Evolutionary conservation across 2,797 vertebrate species (phyloP), one percentile per base, ranked within the genome.

Genomic region (Crypturellus tataupa): DNA sequence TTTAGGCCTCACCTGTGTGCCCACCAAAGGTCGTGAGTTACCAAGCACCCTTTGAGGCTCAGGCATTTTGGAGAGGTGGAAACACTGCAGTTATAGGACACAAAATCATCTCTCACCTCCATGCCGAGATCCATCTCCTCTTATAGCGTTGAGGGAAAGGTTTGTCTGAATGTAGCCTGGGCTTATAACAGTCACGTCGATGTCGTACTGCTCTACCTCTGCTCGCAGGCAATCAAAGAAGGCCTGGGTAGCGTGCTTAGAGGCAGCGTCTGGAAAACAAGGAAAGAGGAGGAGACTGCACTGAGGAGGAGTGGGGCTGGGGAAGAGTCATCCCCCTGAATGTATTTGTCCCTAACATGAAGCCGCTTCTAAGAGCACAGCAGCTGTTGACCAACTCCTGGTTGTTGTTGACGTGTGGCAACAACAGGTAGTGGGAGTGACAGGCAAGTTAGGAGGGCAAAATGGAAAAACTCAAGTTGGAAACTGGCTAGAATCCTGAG

Each of bases 221-320:
- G 99, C 99, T 40, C 99, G 97, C 19, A 99, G 97, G 35, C 99
- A 99, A 96, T 99, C 99, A 31, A 99, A 99, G 97, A 99, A 99
- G 10, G 99, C 99, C 97, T 99, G 99, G 31, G 98, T 99, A 23
- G 99, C 99, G 0, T 99, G 99, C 84, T 99, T 99, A 10, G 99
- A 99, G 33, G 99, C 99, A 10, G 99, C 98, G 29, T 99, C 99
- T 99, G 97, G 13, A 96, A 93, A 75, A 86, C 42, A 85, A 19
- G 42, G 35, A 39, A 46, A 85, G 33, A 17, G 35, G 42, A 42
- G 42, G 42, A 44, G 42, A 44, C 42, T 24, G 46, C n/a, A 18
- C 10, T 67, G 33, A 62, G 20, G 42, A 23, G 42, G 27, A 93
- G 67, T 14, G 19, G 11, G 69, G 33, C 31, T 75, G 58, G 64